Conservation (phyloP, 2,113 vertebrate genomes). For the Halcyon senegalensis region DNA sequence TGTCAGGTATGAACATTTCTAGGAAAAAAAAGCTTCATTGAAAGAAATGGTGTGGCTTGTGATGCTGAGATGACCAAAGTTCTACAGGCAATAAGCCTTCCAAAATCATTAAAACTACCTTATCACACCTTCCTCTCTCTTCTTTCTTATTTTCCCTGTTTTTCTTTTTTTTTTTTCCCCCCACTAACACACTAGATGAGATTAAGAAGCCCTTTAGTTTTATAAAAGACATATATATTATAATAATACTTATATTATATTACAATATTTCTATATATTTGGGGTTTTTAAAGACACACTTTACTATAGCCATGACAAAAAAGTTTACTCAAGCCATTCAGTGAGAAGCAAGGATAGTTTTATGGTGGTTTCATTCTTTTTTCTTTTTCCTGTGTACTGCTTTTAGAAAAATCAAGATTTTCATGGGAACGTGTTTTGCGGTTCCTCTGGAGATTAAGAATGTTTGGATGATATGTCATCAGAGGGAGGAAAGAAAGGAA, state of each 20-base stretch:
- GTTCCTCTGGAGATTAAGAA: background rate
- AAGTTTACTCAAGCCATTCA: background rate
- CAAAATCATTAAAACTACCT: background rate
- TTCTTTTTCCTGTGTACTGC: background rate
- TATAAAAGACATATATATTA: background rate
- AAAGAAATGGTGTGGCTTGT: background rate
- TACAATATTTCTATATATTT: too few species aligned
- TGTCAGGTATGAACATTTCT: background rate
- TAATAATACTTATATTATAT: too few species aligned
- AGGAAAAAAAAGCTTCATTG: background rate
- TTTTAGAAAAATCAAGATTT: conserved; percentile 15
- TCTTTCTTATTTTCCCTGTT: background rate
- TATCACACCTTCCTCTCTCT: background rate
- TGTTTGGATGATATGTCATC: conserved; percentile 27
- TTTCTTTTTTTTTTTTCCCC: too few species aligned
- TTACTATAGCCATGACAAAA: background rate
- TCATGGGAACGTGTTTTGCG: conserved; percentile 33
- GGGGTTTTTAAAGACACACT: background rate
- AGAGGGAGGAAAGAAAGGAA: conserved; percentile 5
- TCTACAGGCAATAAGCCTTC: background rate
- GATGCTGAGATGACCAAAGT: background rate
- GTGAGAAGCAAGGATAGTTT: background rate
- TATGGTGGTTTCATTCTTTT: background rate
- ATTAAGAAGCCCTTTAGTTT: background rate
- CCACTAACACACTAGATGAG: background rate